phyloP scores from a whole-genome alignment of 2,113 vertebrate species.

The Hemiprocne comata region DNA sequence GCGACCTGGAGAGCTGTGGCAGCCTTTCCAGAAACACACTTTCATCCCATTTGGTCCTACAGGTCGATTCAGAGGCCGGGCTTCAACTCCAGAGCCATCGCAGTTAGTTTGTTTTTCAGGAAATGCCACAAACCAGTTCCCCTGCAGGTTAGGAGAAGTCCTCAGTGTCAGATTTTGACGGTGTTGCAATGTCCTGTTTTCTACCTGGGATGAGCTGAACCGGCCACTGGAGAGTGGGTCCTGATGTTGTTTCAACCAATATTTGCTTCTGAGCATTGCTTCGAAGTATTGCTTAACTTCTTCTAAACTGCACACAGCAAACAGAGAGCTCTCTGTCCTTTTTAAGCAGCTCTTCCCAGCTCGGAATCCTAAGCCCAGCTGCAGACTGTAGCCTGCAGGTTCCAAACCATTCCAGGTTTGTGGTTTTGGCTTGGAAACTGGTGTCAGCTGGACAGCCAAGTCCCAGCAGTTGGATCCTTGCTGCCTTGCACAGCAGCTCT shows the following conservation, averaged over 20 bases:
- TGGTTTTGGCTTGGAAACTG: background rate
- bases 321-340: slow-evolving; percentile 40
- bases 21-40: slow-evolving; percentile 5
- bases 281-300: slow-evolving; percentile 44
- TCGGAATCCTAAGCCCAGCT: background rate
- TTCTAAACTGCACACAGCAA: background rate
- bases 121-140: slow-evolving; percentile 10
- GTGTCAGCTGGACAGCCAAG: background rate
- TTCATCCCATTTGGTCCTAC: background rate
- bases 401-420: background rate
- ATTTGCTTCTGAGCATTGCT: slow-evolving; percentile 62
- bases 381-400: background rate
- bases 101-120: background rate
- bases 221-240: background rate
- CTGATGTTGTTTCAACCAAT: slow-evolving; percentile 47
- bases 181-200: slow-evolving; percentile 36
- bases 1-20: background rate
- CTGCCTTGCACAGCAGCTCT: background rate
- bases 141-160: background rate
- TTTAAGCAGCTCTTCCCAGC: background rate
- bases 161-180: background rate
- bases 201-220: slow-evolving; percentile 31
- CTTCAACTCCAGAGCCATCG: background rate
- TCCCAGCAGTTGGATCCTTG: background rate
- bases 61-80: background rate